Evolutionary conservation across 1,140 invertebrate genomes (phyloP), one percentile per base, ranked within the genome.

Genomic region (Nasonia giraulti): DNA sequence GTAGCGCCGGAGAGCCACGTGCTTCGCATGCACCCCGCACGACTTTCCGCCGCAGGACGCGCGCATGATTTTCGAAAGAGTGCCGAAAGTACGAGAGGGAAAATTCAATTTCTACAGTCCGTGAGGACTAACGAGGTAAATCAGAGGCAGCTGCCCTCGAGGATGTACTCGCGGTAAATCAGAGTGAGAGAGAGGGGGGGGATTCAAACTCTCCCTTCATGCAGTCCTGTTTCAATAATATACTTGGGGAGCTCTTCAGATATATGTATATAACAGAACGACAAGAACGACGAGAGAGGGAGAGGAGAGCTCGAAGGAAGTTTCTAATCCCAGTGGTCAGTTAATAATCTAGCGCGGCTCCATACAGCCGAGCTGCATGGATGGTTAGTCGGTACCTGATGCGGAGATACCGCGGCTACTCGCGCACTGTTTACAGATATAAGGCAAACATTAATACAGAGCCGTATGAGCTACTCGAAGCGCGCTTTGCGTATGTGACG

Each of bases 371-470:
- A 87, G 23, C 68, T 31, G n/a, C 88, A 87, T 79, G 87, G 89
- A 89, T 90, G 89, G 89, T 88, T 89, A 90, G 83, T 73, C 50
- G 62, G 83, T 89, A 89, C 88, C 87, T 87, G 86, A 83, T 74
- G 77, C 88, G 80, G 88, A 90, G 88, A 90, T 90, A 90, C 88
- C 87, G 88, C 80, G 82, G 86, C 82, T 90, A 89, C 88, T 88
- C 87, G 33, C 33, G 33, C 33, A 90, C 90, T 92, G 90, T 91
- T 92, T 92, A 91, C 91, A 91, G 91, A 91, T 92, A 92, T 90
- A 89, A 87, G 82, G 90, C 89, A 92, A 92, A 92, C 92, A 92
- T 92, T 92, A 92, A 92, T 92, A 92, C 88, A 88, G 90, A 69
- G 75, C 2, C 20, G 74, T 76, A 27, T 50, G 74, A 40, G 74